Evolutionary conservation across 2,888 invertebrate genomes (phyloP).

Genomic region (Eurytoma adleriae): DNA sequence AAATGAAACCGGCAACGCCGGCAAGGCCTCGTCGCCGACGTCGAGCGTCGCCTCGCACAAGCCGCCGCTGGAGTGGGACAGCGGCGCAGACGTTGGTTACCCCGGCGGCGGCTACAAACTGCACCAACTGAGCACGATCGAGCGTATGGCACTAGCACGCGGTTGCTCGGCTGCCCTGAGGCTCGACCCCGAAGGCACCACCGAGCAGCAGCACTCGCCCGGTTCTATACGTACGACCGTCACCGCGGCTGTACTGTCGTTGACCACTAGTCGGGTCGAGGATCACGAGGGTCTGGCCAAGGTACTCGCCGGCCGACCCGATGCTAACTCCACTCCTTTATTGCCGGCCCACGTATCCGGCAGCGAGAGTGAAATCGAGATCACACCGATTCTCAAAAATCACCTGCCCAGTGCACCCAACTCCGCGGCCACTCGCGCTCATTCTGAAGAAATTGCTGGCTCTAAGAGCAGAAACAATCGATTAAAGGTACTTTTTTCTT

Average conservation of each 20-base stretch:
- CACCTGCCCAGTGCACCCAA: slow-evolving; percentile 64
- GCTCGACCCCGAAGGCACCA: slow-evolving; percentile 76
- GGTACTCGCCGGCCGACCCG: slow-evolving; percentile 59
- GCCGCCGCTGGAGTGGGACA: slow-evolving; percentile 91
- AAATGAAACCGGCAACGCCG: not conserved
- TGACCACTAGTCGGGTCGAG: slow-evolving; percentile 14
- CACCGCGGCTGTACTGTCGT: slow-evolving; percentile 12
- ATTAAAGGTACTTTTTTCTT: slow-evolving; percentile 36
- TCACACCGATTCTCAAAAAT: slow-evolving; percentile 72
- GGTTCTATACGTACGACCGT: slow-evolving; percentile 1
- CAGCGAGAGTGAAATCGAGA: slow-evolving; percentile 71
- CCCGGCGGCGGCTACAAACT: slow-evolving; percentile 75
- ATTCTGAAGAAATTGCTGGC: slow-evolving; percentile 55
- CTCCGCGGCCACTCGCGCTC: slow-evolving; percentile 58
- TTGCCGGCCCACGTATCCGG: slow-evolving; percentile 61
- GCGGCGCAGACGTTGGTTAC: slow-evolving; percentile 91
- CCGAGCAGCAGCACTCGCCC: slow-evolving; percentile 61
- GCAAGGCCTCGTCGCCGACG: slow-evolving; percentile 81
- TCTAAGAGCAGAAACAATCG: slow-evolving; percentile 15
- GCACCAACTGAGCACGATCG: slow-evolving; percentile 79
- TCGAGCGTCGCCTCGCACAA: slow-evolving; percentile 86
- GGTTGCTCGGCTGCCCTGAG: slow-evolving; percentile 74
- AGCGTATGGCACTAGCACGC: slow-evolving; percentile 79
- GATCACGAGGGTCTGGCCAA: not conserved
- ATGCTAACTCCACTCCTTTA: slow-evolving; percentile 72